A percentile compares a stretch with the other conserved stretches of the same genome.
Conservation (phyloP, 2,113 vertebrate species). For the Megaceryle torquata region DNA sequence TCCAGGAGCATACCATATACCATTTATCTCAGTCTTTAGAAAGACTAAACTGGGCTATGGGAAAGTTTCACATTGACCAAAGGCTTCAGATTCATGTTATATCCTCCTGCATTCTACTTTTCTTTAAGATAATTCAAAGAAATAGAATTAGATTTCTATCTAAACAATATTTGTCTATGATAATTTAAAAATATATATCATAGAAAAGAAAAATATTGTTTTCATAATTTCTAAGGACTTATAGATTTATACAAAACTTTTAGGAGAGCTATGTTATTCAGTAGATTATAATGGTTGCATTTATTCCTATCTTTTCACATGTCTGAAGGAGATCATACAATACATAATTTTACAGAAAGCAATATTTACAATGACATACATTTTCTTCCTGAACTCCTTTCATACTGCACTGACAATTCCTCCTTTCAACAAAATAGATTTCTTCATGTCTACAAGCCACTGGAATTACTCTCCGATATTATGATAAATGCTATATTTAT, state of each 20-base stretch:
- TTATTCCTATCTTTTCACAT: slow-evolving; percentile 48
- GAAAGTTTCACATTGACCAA: not conserved
- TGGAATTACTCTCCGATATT: slow-evolving; percentile 9
- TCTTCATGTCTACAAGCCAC: not conserved
- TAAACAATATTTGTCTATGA: not conserved
- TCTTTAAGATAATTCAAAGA: not conserved
- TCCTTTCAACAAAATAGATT: slow-evolving; percentile 38
- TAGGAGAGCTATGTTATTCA: slow-evolving; percentile 16
- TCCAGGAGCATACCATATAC: not conserved
- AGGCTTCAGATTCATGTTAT: not conserved
- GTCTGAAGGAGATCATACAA: slow-evolving; percentile 30
- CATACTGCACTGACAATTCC: slow-evolving; percentile 20
- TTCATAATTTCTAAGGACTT: not conserved
- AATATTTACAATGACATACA: slow-evolving; percentile 13
- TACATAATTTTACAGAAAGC: slow-evolving; percentile 25
- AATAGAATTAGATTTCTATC: not conserved
- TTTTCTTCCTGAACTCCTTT: slow-evolving; percentile 45
- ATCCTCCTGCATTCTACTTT: not conserved
- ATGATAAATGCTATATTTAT: slow-evolving; percentile 28
- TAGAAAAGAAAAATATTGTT: slow-evolving; percentile 30
- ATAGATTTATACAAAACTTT: not conserved
- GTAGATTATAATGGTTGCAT: slow-evolving; percentile 24
- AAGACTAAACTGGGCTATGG: not conserved
- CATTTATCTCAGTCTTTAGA: not conserved
- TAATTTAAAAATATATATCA: slow-evolving; percentile 8